Evolutionary conservation across 23 tunicate genomes (phyloP), one percentile per base, ranked within the genome.

Genomic region (Clavelina lepadiformis): DNA sequence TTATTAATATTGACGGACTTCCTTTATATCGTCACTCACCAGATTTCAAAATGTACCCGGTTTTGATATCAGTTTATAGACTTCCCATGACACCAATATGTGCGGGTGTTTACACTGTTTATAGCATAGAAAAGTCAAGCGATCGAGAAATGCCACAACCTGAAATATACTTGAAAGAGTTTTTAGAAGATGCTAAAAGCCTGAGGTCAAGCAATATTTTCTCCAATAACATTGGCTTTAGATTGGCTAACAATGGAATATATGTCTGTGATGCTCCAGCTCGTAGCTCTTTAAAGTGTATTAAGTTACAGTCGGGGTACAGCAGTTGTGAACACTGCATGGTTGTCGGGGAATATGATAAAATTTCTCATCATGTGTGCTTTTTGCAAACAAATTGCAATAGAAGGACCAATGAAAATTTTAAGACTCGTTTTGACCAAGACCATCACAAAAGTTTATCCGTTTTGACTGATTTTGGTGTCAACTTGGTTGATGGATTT

Each of bases 241-340:
- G 35, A 33, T 46, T 33, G 3, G 45, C 34, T 3, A 65, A 65
- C 41, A 41, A 65, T 21, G 21, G 53, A 25, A 55, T 68, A 22
- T 78, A 24, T 34, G 22, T 58, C 19, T 78, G 84, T 49, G 75
- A 78, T 78, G 75, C 84, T 7, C 84, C 76, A 2, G 75, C 69
- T n/a, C 56, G 84, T 8, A 33, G 68, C 19, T 28, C 58, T 1
- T 32, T 78, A 23, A 78, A 68, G 50, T 33, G 24, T 28, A 68
- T 78, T 18, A 68, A 57, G 34, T 47, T 34, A 2, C 84, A 78
- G 35, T 58, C 60, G 68, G 84, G 84, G 21, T 78, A 72, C 38
- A 37, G 30, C 51, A 56, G 64, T 18, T 70, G 76, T 37, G 76
- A 72, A 45, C 45, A 75, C 4, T 78, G 84, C 31, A 33, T 26